Percentiles rank a stretch among this genome's conserved stretches.
Conservation (phyloP, 1,140 invertebrate genomes). For the Ridgeia piscesae region DNA sequence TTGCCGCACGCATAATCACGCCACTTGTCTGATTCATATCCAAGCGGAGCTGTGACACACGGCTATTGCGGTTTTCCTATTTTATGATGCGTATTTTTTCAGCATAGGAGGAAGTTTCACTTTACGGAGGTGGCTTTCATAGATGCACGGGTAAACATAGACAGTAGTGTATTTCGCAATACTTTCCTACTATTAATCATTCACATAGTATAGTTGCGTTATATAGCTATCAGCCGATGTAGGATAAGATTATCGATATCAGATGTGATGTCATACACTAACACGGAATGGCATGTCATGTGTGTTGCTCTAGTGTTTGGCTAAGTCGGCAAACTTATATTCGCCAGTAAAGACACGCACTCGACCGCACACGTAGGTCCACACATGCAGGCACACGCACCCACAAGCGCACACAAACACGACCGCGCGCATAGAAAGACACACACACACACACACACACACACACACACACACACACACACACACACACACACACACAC, state of each 20-base stretch:
- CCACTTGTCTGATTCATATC: background rate
- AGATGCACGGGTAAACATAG: background rate
- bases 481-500: too few relatives aligned
- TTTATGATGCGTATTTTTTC: background rate
- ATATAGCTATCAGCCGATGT: background rate
- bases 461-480: too few relatives aligned
- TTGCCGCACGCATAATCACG: background rate
- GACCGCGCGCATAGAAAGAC: too few relatives aligned
- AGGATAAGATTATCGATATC: too few relatives aligned
- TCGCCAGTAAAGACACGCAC: background rate
- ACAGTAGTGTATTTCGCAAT: background rate
- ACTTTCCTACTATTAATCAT: background rate
- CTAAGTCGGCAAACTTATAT: background rate
- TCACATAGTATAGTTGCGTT: background rate
- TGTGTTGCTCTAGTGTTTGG: background rate
- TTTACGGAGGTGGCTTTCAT: background rate
- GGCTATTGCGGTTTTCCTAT: background rate
- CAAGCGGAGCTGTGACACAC: background rate
- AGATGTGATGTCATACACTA: too few relatives aligned
- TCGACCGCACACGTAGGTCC: background rate
- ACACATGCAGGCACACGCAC: too few relatives aligned
- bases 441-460: too few relatives aligned
- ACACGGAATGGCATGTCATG: background rate
- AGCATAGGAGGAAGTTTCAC: background rate
- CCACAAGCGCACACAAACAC: too few relatives aligned